Evolutionary conservation across 2,113 vertebrate genomes (phyloP), one percentile per base, ranked within the genome.

Genomic region (Nothobranchius kuhntae): DNA sequence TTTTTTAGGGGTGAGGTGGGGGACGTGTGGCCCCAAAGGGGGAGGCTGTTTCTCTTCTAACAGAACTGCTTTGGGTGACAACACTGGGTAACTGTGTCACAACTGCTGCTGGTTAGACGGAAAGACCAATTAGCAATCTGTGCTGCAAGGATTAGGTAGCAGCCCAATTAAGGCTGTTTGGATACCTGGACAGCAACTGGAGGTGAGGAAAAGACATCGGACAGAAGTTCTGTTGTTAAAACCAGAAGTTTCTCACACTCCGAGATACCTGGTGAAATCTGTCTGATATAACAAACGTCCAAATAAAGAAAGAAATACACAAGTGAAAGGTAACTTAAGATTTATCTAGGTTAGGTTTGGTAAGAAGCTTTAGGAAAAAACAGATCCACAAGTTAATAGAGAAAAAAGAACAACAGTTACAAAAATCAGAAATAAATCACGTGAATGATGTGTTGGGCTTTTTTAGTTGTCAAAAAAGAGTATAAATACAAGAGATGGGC

Each of bases 91-190:
- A 30, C 30, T 50, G 10, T 67, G 51, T 78, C 57, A 78, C 53
- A 78, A 73, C 51, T 60, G 66, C 72, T 76, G 15, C 59, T 15
- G 40, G 68, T 59, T 38, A 66, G 11, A n/a, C 64, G 47, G 6
- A 3, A 12, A 38, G 68, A 48, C 21, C 21, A 35, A 38, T 66
- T 13, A 21, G 38, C 36, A 65, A 35, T 61, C 3, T 56, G 26
- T n/a, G 9, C 36, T 35, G 48, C 2, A 46, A n/a, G 26, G 35
- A 36, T 46, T 30, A 52, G 13, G 21, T 44, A 68, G n/a, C 26
- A 38, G 45, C 4, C 24, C 7, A 71, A 68, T 52, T 71, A 74
- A 68, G 38, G 42, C 44, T 61, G 50, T 3, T 77, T n/a, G 57
- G 26, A 59, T 73, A 30, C 55, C 59, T 72, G 3, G 61, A 73